Evolutionary conservation across 2,113 vertebrate genomes (phyloP).

Genomic region (Sardina pilchardus): DNA sequence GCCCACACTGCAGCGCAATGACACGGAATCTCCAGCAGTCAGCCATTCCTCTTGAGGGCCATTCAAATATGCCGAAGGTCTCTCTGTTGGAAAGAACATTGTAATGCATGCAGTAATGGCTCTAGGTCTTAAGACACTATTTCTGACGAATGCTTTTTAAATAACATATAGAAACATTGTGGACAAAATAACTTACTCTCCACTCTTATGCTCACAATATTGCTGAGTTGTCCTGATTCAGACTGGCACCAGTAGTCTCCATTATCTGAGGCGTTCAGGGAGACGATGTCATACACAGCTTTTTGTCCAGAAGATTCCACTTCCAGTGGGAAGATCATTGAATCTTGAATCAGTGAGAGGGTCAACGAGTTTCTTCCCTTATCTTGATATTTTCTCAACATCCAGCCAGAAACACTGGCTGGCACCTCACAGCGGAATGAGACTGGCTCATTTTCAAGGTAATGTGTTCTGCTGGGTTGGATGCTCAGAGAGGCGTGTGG

Average conservation of each 20-base stretch:
- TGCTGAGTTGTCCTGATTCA: background rate
- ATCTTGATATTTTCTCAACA: background rate
- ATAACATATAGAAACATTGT: background rate
- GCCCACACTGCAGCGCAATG: background rate
- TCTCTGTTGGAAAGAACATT: background rate
- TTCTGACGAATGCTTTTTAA: background rate
- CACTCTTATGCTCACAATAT: background rate
- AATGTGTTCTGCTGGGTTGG: background rate
- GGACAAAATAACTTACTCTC: background rate
- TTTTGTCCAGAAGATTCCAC: background rate
- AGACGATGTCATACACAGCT: background rate
- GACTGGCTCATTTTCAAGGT: background rate
- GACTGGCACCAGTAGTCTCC: background rate
- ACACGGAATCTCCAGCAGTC: background rate
- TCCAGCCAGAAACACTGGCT: background rate
- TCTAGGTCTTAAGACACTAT: background rate
- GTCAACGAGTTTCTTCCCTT: too few relatives aligned
- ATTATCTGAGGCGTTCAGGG: background rate
- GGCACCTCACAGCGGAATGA: background rate
- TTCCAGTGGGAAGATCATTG: background rate
- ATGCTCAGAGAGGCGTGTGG: background rate
- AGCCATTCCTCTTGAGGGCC: background rate
- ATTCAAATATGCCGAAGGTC: background rate
- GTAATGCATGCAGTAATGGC: background rate
- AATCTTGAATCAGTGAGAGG: background rate